Percentiles rank a stretch among this genome's conserved stretches.
Evolutionary conservation across 2,888 invertebrate species (phyloP).

Genomic region (Mesorhabditis belari): DNA sequence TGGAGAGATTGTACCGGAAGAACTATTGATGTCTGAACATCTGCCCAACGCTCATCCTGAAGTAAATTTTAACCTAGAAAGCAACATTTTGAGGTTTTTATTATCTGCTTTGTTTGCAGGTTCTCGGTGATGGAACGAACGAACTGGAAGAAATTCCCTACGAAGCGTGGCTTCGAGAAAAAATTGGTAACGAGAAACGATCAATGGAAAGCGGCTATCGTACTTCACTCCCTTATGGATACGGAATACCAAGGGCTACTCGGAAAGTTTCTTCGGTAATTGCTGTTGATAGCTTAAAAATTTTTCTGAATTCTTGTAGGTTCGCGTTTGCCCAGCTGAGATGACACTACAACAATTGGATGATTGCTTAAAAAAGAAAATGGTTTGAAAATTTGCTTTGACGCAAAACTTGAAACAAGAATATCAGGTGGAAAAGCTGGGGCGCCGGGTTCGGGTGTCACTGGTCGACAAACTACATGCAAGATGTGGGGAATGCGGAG

Average conservation of each 20-base stretch:
- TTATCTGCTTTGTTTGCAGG: background rate
- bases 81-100: background rate
- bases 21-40: conserved; percentile 39
- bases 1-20: conserved; percentile 48
- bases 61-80: conserved; percentile 3
- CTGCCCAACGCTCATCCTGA: conserved; percentile 47
- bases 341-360: conserved; percentile 46
- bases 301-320: conserved; percentile 19
- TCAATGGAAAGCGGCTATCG: conserved; percentile 33
- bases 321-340: conserved; percentile 47
- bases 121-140: conserved; percentile 28
- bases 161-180: conserved; percentile 37
- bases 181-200: conserved; percentile 26
- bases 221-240: background rate
- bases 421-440: background rate
- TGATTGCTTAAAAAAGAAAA: conserved; percentile 40
- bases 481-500: conserved; percentile 45
- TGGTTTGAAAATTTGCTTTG: conserved; percentile 14
- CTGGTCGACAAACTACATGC: conserved; percentile 51
- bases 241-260: background rate
- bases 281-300: too few species aligned
- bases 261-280: too few species aligned
- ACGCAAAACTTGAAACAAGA: background rate
- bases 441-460: conserved; percentile 38
- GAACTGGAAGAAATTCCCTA: conserved; percentile 49